These are phyloP conservation scores for Cartodere bifasciata DNA, from an alignment of 2,888 invertebrate species.

Conservation along the genomic window DNA sequence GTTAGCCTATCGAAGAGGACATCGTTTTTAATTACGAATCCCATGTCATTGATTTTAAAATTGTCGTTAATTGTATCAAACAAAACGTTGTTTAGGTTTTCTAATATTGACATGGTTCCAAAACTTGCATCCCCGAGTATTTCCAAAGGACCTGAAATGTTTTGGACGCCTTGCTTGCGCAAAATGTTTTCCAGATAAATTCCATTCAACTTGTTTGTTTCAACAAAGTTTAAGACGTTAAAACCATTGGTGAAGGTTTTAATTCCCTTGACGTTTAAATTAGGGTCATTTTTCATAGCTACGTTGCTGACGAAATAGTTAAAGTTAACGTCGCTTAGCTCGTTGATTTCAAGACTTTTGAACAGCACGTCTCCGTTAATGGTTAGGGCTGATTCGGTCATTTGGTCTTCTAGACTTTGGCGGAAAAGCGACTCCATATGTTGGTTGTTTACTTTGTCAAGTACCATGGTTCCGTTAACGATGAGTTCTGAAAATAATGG, in stretches of 20 bases:
- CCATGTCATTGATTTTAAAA: conserved; percentile 19
- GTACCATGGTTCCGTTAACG: conserved; percentile 29
- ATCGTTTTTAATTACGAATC: conserved; percentile 24
- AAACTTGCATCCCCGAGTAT: conserved; percentile 28
- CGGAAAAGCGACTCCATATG: too few species aligned
- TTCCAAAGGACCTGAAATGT: conserved; percentile 23
- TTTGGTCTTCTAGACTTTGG: conserved; percentile 24
- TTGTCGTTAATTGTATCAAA: conserved; percentile 25
- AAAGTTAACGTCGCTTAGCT: conserved; percentile 31
- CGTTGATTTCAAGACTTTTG: conserved; percentile 23
- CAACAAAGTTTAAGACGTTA: conserved; percentile 26
- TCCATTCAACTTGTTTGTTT: conserved; percentile 31
- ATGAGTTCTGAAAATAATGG: conserved; percentile 24
- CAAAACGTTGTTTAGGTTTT: conserved; percentile 28
- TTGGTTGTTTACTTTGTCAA: conserved; percentile 27
- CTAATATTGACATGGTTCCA: too few species aligned
- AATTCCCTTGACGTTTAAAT: conserved; percentile 21
- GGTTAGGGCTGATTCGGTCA: too few species aligned
- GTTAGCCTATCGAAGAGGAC: conserved; percentile 23
- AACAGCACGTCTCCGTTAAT: conserved; percentile 25
- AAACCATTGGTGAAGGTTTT: conserved; percentile 30
- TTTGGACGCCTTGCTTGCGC: conserved; percentile 29
- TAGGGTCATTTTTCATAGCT: conserved; percentile 31
- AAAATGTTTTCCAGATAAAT: conserved; percentile 31
- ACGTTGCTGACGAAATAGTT: conserved; percentile 31